These are phyloP conservation scores for Caenorhabditis tropicalis DNA, from an alignment of 1,140 invertebrate species.

Conservation along the genomic window DNA sequence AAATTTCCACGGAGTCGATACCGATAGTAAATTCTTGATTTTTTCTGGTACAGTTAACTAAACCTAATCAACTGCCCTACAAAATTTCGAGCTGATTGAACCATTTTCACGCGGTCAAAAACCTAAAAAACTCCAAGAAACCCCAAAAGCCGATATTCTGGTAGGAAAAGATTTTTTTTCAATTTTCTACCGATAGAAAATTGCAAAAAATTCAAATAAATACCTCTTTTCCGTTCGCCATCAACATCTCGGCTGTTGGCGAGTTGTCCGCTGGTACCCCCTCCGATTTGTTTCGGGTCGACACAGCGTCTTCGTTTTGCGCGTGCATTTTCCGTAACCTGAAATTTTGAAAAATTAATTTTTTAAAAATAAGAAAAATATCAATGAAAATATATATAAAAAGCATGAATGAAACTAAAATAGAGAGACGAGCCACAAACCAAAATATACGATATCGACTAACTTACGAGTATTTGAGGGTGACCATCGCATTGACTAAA, in stretches of 20 bases:
- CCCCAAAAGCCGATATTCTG: too few relatives aligned
- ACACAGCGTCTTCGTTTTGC: slow-evolving; percentile 48
- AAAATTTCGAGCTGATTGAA: too few relatives aligned
- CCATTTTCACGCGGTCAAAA: too few relatives aligned
- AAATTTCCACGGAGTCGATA: too few relatives aligned
- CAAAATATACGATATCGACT: background rate
- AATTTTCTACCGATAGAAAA: background rate
- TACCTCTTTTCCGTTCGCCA: background rate
- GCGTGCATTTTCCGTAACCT: slow-evolving; percentile 47
- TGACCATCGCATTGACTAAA: slow-evolving; percentile 27
- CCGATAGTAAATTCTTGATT: too few relatives aligned
- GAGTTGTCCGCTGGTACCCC: too few relatives aligned
- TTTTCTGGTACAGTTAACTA: too few relatives aligned
- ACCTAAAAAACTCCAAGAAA: too few relatives aligned
- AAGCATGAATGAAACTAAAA: background rate
- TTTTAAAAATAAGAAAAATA: background rate
- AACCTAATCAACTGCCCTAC: too few relatives aligned
- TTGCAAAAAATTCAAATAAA: background rate
- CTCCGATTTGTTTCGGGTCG: background rate
- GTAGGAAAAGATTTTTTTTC: background rate
- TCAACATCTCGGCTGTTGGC: background rate
- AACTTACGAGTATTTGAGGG: slow-evolving; percentile 12
- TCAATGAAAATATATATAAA: background rate
- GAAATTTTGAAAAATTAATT: background rate
- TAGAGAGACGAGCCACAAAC: background rate